Evolutionary conservation across 2,113 vertebrate genomes (phyloP), one percentile per base, ranked within the genome.

Genomic region (Pomatostomus ruficeps): DNA sequence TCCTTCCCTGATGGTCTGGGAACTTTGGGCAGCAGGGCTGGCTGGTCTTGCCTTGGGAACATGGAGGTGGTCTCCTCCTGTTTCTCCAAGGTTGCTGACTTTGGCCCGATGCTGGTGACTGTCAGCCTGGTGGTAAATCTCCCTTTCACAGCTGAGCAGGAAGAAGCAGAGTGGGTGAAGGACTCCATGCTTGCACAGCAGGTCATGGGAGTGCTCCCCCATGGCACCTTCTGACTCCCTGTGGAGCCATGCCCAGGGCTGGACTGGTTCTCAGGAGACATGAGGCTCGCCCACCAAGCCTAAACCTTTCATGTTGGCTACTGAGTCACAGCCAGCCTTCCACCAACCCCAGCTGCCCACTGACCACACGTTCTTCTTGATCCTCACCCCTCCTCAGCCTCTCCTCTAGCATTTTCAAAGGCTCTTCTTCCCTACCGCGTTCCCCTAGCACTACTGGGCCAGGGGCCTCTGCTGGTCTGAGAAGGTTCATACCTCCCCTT

Each of bases 291-390:
- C 22, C 23, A n/a, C 43, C 36, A 59, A 75, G 11, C 26, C 43
- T 29, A 58, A 28, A 12, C 6, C 55, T 24, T 70, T 63, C 33
- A 3, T 6, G 38, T 19, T 0, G 1, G 36, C 36, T 78, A 7
- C 12, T 0, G 1, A 62, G 28, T 43, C 61, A 62, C 76, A 84
- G 29, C 6, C 33, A 68, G n/a, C 52, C 38, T 63, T 66, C 38
- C 40, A 66, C 4, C 36, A 52, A 26, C 11, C 45, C 42, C n/a
- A 43, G 46, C 19, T 78, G 31, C 19, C 21, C 13, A 24, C 20
- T 54, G 21, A 57, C n/a, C 45, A 40, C 15, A 33, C 0, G 0
- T 11, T 81, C 38, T 62, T 63, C 33, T 24, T 46, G 8, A 11
- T 28, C 49, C 70, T 74, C 71, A 38, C 1, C 2, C 16, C 28